phyloP scores from a whole-genome alignment of 2,888 invertebrate species.

The Andrena praecox region DNA sequence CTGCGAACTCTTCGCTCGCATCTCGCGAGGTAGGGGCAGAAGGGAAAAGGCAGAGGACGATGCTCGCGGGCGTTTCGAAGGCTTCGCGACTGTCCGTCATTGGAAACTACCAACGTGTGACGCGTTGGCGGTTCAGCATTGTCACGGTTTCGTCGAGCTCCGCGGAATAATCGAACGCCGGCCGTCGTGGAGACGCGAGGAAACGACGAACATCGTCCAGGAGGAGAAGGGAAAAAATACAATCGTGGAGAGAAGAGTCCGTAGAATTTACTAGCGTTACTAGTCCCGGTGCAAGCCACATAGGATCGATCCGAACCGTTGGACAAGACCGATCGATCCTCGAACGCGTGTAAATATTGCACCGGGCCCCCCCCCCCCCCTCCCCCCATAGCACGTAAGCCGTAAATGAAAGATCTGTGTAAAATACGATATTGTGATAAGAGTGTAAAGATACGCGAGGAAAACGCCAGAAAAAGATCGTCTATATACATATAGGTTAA shows the following conservation, averaged over 20 bases:
- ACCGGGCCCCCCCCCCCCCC: conserved; percentile 73
- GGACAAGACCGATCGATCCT: conserved; percentile 61
- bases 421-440: conserved; percentile 84
- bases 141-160: conserved; percentile 63
- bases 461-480: conserved; percentile 62
- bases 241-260: conserved; percentile 64
- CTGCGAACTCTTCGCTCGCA: neutral
- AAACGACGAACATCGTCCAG: neutral
- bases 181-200: conserved; percentile 28
- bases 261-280: conserved; percentile 79
- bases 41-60: neutral
- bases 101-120: conserved; percentile 26
- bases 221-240: conserved; percentile 19
- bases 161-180: conserved; percentile 46
- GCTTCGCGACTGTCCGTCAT: neutral
- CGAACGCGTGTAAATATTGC: conserved; percentile 76
- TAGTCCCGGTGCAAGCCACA: conserved; percentile 74
- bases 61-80: neutral
- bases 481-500: conserved; percentile 75
- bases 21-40: neutral
- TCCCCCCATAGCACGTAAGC: conserved; percentile 76
- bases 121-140: conserved; percentile 40
- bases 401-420: conserved; percentile 82
- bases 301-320: conserved; percentile 64
- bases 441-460: conserved; percentile 79